Base-by-base conservation (phyloP, 2,888 invertebrate genomes). In the Hyppa rectilinea region DNA sequence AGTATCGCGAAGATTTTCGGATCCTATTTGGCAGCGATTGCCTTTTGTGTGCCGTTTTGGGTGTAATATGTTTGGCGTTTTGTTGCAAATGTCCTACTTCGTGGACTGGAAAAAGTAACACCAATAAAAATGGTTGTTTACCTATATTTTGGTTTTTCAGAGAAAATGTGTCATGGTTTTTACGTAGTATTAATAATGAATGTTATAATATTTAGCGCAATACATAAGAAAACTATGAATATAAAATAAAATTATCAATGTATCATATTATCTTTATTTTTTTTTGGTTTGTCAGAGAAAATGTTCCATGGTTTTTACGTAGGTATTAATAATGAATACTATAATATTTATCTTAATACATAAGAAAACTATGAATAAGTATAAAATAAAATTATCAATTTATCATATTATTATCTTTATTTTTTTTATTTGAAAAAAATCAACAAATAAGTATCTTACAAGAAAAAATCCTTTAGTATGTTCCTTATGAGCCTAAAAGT, bases 11-110 rank as follows among this genome's bases (percentile, higher is more conserved):
- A 66, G 65, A 71, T 76, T 67, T 77, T 49, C 55, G 60, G 59
- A 80, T 64, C 69, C 23, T 58, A 75, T 80, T 77, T 71, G 43
- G 56, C 40, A 38, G 20, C 52, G 20, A 58, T 61, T 76, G 71
- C 59, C 56, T 63, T 71, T 66, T 67, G 62, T 64, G 26, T 53
- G 12, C 55, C 63, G 71, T 63, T 66, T 75, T 56, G 23, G 50
- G 58, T 26, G 45, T 52, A 61, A 58, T 61, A 29, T 62, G 34
- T 65, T 58, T 36, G 26, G 20, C 43, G 36, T 65, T 75, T 71
- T 75, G 66, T 56, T 71, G 20, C 29, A 55, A 40, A 4, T 36
- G 1, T 17, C 4, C 6, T 60, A 29, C 1, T 50, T 29, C 20
- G 3, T 23, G 23, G 17, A 7, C 12, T 17, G 47, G 9, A 4